Percentiles rank a stretch among this genome's conserved stretches.
These are phyloP conservation scores for Gallinago media DNA, from an alignment of 2,113 vertebrate genomes.

Conservation along the genomic window DNA sequence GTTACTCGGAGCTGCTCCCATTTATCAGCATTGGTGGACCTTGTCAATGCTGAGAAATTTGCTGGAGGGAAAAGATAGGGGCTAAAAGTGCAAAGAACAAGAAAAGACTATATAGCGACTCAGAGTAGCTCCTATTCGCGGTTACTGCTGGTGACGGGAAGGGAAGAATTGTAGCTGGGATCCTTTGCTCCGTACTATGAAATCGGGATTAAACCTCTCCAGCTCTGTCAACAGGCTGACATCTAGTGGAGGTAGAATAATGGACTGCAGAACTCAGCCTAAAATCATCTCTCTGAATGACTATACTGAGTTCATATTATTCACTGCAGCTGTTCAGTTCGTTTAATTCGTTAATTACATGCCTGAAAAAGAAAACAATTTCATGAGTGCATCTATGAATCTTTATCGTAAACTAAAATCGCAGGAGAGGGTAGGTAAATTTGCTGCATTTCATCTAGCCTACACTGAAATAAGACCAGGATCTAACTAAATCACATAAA, in stretches of 20 bases:
- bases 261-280: neutral
- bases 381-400: neutral
- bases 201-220: neutral
- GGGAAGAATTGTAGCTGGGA: neutral
- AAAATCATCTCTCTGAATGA: neutral
- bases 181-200: neutral
- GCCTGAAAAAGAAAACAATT: neutral
- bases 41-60: slow-evolving; percentile 17
- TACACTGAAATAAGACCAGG: neutral
- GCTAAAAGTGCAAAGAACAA: neutral
- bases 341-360: neutral
- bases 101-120: neutral
- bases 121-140: neutral
- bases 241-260: slow-evolving; percentile 56
- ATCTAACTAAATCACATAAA: neutral
- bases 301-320: neutral
- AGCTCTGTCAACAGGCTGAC: slow-evolving; percentile 50
- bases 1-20: neutral
- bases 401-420: neutral
- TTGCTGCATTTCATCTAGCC: neutral
- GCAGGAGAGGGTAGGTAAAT: neutral
- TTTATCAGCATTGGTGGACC: neutral
- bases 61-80: neutral
- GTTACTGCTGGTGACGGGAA: neutral
- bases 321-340: neutral